phyloP scores from a whole-genome alignment of 64 coral and sea anemone genomes.

The Montipora cactus region DNA sequence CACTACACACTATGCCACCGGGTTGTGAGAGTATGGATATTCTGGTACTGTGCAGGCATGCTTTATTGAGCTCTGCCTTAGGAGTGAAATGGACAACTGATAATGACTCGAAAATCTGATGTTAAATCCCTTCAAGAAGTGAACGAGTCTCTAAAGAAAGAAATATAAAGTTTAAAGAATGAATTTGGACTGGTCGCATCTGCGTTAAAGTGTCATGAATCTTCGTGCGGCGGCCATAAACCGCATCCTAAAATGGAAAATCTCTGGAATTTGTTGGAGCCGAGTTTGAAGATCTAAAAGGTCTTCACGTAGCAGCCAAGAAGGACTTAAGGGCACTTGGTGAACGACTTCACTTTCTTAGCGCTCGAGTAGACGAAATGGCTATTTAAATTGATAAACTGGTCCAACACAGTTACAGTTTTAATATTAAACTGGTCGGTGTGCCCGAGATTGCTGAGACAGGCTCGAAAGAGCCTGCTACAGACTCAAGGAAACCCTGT shows the following conservation, averaged over 20 bases:
- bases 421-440: too few relatives aligned
- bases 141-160: too few relatives aligned
- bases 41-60: neutral
- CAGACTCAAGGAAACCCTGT: conserved; percentile 33
- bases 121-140: too few relatives aligned
- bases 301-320: too few relatives aligned
- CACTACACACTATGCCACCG: too few relatives aligned
- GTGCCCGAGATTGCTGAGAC: too few relatives aligned
- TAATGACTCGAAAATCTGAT: too few relatives aligned
- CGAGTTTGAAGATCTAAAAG: neutral
- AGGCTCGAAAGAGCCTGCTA: conserved; percentile 4
- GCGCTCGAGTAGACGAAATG: conserved; percentile 25
- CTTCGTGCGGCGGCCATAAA: too few relatives aligned
- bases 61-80: too few relatives aligned
- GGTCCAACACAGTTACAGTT: neutral
- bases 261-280: neutral
- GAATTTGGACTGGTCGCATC: neutral
- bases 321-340: neutral
- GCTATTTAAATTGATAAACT: neutral
- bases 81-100: neutral
- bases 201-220: neutral
- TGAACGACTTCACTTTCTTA: neutral
- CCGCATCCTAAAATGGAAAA: neutral
- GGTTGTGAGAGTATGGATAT: neutral
- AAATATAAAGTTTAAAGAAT: too few relatives aligned